phyloP scores from a whole-genome alignment of 1,140 invertebrate species.

The Nautilus pompilius region DNA sequence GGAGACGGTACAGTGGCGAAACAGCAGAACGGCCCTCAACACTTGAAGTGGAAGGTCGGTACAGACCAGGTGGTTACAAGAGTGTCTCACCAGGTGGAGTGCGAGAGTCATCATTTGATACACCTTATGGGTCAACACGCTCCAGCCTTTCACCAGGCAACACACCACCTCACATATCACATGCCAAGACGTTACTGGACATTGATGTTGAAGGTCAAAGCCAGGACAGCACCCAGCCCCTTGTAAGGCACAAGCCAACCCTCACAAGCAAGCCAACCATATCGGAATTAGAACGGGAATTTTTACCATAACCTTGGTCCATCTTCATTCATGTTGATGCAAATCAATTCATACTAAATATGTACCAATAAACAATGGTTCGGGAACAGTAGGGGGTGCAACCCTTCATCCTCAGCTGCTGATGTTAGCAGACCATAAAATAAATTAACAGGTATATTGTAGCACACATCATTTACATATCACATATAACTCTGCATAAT shows the following conservation, averaged over 20 bases:
- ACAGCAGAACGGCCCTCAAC: constrained; percentile 70
- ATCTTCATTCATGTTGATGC: neutral
- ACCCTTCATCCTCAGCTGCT: neutral
- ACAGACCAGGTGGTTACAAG: constrained; percentile 1
- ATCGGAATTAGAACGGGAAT: constrained; percentile 16
- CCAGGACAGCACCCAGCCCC: constrained; percentile 65
- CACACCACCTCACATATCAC: constrained; percentile 50
- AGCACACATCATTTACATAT: no score
- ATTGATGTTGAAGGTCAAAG: constrained; percentile 66
- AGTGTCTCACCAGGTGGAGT: constrained; percentile 14
- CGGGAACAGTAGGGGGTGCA: no score
- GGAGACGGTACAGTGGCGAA: constrained; percentile 59
- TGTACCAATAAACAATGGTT: no score
- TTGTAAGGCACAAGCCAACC: constrained; percentile 41
- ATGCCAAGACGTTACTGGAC: constrained; percentile 61
- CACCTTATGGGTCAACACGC: constrained; percentile 40
- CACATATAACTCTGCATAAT: no score
- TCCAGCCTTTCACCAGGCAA: constrained; percentile 48
- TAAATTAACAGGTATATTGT: no score
- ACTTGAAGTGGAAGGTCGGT: constrained; percentile 57
- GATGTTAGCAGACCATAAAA: constrained; percentile 4
- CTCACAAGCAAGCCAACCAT: constrained; percentile 3
- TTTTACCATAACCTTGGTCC: constrained; percentile 7
- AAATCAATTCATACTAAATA: constrained; percentile 1
- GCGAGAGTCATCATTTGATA: constrained; percentile 22